A percentile compares a stretch with the other conserved stretches of the same genome.
These are phyloP conservation scores for Anthopleura sola DNA, from an alignment of 64 coral and sea anemone genomes.

Conservation along the genomic window DNA sequence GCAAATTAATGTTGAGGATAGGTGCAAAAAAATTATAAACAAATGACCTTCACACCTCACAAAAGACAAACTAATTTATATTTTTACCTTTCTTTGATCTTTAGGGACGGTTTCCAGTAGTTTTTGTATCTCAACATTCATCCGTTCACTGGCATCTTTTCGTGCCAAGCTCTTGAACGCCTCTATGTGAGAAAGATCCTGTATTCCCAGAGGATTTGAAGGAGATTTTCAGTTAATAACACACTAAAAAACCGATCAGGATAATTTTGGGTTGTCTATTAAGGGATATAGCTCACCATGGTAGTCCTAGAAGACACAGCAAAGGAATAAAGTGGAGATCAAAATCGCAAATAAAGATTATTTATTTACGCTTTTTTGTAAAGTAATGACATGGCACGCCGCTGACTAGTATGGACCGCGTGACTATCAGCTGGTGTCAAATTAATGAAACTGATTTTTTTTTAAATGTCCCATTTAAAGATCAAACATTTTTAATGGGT, in stretches of 20 bases:
- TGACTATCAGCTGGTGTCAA: not conserved
- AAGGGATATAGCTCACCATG: not conserved
- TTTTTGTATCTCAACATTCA: conserved; percentile 30
- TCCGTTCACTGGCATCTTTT: conserved; percentile 52
- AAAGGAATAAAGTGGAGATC: not conserved
- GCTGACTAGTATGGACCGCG: not conserved
- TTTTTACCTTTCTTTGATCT: conserved; percentile 21
- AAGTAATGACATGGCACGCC: not conserved
- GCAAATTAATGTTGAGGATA: no score
- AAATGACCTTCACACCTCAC: not conserved
- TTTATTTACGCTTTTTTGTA: not conserved
- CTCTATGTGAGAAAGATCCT: not conserved
- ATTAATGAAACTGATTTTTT: no score
- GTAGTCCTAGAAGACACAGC: not conserved
- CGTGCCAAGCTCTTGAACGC: conserved; percentile 51
- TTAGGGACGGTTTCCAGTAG: conserved; percentile 25
- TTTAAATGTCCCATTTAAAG: no score
- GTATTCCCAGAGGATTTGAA: not conserved
- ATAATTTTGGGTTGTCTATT: not conserved
- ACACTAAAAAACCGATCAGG: not conserved
- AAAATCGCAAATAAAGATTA: conserved; percentile 1
- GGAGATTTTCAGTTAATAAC: not conserved
- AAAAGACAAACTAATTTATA: not conserved
- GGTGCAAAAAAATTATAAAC: not conserved
- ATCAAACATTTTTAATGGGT: no score